Evolutionary conservation across 2,888 invertebrate genomes (phyloP).

Genomic region (Spodoptera littoralis): DNA sequence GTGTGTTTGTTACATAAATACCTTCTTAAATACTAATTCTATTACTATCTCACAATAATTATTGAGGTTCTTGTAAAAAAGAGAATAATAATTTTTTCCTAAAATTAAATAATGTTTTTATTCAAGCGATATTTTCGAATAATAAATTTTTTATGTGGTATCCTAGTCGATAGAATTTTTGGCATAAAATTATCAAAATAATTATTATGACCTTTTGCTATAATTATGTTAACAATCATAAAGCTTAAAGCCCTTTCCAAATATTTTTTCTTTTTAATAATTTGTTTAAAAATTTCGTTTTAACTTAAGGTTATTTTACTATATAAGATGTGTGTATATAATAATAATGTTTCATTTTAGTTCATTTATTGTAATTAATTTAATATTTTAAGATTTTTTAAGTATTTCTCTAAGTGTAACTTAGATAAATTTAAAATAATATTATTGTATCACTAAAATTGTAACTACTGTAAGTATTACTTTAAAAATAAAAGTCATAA

Average conservation of each 20-base stretch:
- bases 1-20: too few species aligned
- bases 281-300: slow-evolving; percentile 2
- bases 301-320: slow-evolving; percentile 1
- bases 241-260: slow-evolving; percentile 1
- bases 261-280: slow-evolving; percentile 11
- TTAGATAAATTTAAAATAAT: slow-evolving; percentile 9
- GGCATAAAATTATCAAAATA: slow-evolving; percentile 1
- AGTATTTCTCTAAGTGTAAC: slow-evolving; percentile 12
- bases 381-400: slow-evolving; percentile 10
- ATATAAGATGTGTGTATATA: slow-evolving; percentile 16
- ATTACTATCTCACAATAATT: too few species aligned
- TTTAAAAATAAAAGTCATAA: slow-evolving; percentile 54
- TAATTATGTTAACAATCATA: too few species aligned
- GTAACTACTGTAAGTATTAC: slow-evolving; percentile 51
- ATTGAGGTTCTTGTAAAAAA: too few species aligned
- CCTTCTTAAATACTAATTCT: too few species aligned
- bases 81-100: too few species aligned
- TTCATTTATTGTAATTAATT: slow-evolving; percentile 1
- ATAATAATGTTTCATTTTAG: slow-evolving; percentile 1
- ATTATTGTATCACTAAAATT: slow-evolving; percentile 41
- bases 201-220: too few species aligned
- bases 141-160: slow-evolving; percentile 34
- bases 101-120: neutral
- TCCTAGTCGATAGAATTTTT: slow-evolving; percentile 49
- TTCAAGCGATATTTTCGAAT: neutral